phyloP scores from a whole-genome alignment of 1,140 invertebrate genomes.

The Stegodyphus mimosarum region DNA sequence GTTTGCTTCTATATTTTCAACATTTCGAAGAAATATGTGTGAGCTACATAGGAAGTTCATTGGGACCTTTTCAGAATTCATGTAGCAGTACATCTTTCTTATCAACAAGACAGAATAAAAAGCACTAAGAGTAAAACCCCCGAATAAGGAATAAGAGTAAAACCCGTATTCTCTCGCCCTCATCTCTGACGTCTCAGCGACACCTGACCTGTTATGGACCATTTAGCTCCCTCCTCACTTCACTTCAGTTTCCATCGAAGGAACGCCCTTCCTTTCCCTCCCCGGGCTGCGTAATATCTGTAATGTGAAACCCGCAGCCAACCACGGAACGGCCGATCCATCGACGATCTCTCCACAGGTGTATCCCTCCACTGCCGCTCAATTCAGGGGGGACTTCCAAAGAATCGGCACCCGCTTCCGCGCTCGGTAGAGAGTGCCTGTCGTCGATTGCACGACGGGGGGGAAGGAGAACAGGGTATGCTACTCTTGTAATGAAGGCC shows the following conservation, averaged over 20 bases:
- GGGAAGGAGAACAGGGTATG: not conserved
- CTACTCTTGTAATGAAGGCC: conserved; percentile 23
- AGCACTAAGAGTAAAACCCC: too few relatives aligned
- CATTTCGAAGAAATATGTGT: too few relatives aligned
- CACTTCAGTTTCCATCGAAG: conserved; percentile 7
- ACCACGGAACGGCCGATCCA: conserved; percentile 4
- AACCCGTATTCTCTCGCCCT: not conserved
- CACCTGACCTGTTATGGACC: conserved; percentile 58
- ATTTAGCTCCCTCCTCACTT: conserved; percentile 41
- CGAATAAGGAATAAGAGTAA: not conserved
- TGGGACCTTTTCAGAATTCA: too few relatives aligned
- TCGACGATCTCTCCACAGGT: not conserved
- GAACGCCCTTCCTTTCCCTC: not conserved
- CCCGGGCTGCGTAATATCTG: conserved; percentile 48
- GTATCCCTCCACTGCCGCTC: not conserved
- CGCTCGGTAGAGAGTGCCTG: not conserved
- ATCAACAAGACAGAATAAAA: too few relatives aligned
- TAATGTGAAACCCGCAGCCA: conserved; percentile 54
- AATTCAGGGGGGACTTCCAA: not conserved
- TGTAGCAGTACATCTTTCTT: too few relatives aligned
- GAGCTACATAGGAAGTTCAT: too few relatives aligned
- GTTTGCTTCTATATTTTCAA: too few relatives aligned
- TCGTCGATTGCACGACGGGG: not conserved
- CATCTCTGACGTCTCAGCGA: not conserved
- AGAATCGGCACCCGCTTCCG: not conserved